phyloP scores from a whole-genome alignment of 2,113 vertebrate genomes.

The Nerophis ophidion region DNA sequence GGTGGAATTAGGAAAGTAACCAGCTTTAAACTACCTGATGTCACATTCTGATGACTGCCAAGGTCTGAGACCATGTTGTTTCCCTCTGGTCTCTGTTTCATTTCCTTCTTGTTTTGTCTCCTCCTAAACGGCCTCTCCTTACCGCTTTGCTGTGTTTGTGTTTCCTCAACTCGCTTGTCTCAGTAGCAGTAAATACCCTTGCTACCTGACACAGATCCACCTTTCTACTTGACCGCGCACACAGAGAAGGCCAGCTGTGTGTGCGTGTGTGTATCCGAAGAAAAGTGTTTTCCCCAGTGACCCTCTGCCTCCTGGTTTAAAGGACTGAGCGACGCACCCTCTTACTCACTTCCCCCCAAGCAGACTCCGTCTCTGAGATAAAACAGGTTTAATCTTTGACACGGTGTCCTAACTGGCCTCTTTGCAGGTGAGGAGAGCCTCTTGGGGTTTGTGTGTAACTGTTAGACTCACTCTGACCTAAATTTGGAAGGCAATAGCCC shows the following conservation, averaged over 20 bases:
- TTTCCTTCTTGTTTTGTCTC: conserved; percentile 12
- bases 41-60: conserved; percentile 30
- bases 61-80: conserved; percentile 19
- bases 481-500: conserved; percentile 66
- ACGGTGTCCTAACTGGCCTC: conserved; percentile 78
- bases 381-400: conserved; percentile 76
- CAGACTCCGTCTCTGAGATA: conserved; percentile 48
- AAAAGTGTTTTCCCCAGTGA: conserved; percentile 57
- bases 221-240: conserved; percentile 67
- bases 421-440: conserved; percentile 66
- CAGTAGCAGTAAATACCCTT: conserved; percentile 67
- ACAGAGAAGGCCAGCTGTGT: conserved; percentile 47
- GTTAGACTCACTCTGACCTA: conserved; percentile 60
- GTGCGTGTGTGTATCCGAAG: conserved; percentile 16
- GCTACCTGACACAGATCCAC: conserved; percentile 68
- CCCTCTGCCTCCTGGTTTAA: conserved; percentile 60
- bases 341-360: conserved; percentile 25
- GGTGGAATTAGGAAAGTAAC: background rate
- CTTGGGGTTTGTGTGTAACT: conserved; percentile 51
- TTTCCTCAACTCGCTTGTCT: conserved; percentile 51
- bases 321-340: conserved; percentile 37
- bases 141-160: conserved; percentile 45
- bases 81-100: conserved; percentile 23
- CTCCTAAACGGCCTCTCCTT: background rate
- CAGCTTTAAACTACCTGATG: conserved; percentile 1